A percentile compares a stretch with the other conserved stretches of the same genome.
Conservation (phyloP, 2,113 vertebrate species). For the Antechinus flavipes region DNA sequence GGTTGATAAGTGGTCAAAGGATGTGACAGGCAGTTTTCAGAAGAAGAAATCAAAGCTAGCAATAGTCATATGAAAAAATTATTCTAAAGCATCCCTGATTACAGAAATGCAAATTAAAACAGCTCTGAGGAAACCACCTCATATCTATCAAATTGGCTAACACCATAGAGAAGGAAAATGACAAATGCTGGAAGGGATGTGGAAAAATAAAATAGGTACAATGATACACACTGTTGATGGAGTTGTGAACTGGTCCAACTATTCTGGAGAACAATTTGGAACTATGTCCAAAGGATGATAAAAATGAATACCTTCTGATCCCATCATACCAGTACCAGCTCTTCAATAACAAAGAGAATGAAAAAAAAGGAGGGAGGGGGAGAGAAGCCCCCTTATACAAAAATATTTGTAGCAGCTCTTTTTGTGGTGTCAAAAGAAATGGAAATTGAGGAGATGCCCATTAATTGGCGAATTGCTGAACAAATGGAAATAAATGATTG, state of each 20-base stretch:
- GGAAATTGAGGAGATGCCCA: not conserved
- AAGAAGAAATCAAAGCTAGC: not conserved
- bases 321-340: not conserved
- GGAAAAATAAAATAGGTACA: not conserved
- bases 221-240: not conserved
- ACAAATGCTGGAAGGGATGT: not conserved
- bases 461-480: not conserved
- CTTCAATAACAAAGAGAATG: not conserved
- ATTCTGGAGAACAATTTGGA: not conserved
- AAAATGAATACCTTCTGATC: not conserved
- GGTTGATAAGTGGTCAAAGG: not conserved
- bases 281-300: not conserved
- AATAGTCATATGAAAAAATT: not conserved
- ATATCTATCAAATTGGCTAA: not conserved
- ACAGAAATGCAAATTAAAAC: not conserved
- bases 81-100: not conserved
- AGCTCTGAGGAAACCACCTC: not conserved
- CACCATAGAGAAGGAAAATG: not conserved
- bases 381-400: not conserved
- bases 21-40: not conserved
- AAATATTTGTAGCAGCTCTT: not conserved
- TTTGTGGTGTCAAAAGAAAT: not conserved
- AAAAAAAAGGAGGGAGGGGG: no score
- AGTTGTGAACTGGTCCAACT: not conserved
- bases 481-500: not conserved